A percentile compares a stretch with the other conserved stretches of the same genome.
phyloP scores from a whole-genome alignment of 2,888 invertebrate genomes.

The Machimus rusticus region DNA sequence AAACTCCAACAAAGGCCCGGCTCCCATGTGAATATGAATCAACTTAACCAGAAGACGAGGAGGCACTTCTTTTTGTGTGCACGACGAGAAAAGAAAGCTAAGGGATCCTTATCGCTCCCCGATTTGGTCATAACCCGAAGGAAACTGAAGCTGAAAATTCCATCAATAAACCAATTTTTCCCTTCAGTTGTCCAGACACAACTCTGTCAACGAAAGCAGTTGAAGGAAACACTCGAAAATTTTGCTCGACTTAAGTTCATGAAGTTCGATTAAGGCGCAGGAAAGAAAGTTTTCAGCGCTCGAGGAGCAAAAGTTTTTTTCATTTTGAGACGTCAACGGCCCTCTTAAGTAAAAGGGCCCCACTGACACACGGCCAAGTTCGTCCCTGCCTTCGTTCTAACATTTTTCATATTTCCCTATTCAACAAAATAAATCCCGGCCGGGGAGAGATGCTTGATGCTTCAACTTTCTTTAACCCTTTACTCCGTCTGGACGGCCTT shows the following conservation, averaged over 20 bases:
- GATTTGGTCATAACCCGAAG: neutral
- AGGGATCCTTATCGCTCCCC: neutral
- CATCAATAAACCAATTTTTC: slow-evolving; percentile 26
- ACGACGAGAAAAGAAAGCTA: neutral
- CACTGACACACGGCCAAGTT: neutral
- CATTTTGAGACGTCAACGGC: neutral
- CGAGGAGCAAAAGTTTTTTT: slow-evolving; percentile 1
- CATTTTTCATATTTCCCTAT: slow-evolving; percentile 3
- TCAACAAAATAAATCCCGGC: neutral
- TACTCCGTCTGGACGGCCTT: neutral
- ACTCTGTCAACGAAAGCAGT: neutral
- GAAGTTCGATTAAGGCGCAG: neutral
- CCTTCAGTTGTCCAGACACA: neutral
- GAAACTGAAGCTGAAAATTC: slow-evolving; percentile 7
- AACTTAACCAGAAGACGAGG: neutral
- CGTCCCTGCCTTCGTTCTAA: neutral
- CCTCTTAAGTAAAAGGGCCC: neutral
- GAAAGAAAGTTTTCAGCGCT: neutral
- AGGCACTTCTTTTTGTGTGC: neutral
- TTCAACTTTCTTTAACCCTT: neutral
- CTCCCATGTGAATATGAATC: neutral
- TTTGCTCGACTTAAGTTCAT: neutral
- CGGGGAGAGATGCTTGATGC: neutral
- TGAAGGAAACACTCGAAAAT: neutral
- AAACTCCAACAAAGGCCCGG: neutral